Evolutionary conservation across 2,797 vertebrate species (phyloP).

Genomic region (Betta splendens): DNA sequence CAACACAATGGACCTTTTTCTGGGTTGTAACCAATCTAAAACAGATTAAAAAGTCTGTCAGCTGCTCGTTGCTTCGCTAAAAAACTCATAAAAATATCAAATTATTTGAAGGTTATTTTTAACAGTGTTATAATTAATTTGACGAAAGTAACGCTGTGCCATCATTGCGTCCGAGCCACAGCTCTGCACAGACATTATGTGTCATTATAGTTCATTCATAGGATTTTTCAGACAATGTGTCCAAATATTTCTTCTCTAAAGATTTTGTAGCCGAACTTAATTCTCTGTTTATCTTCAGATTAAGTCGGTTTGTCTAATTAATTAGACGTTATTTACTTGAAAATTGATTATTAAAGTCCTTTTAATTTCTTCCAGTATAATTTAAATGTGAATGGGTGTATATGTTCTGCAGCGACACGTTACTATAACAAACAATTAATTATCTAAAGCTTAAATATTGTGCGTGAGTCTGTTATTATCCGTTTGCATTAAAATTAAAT

Average conservation of each 20-base stretch:
- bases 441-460: constrained; percentile 46
- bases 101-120: constrained; percentile 7
- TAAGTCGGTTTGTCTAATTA: constrained; percentile 23
- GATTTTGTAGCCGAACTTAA: constrained; percentile 8
- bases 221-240: constrained; percentile 7
- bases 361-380: constrained; percentile 15
- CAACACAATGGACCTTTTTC: constrained; percentile 54
- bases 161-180: too few species aligned
- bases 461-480: constrained; percentile 20
- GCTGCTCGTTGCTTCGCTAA: constrained; percentile 3
- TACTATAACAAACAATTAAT: constrained; percentile 54
- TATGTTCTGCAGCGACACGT: constrained; percentile 26
- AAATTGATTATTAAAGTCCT: constrained; percentile 14
- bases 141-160: background rate
- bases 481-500: constrained; percentile 39
- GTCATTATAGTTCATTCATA: constrained; percentile 1
- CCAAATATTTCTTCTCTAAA: constrained; percentile 8
- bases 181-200: background rate
- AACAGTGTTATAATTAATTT: background rate
- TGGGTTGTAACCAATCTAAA: constrained; percentile 47
- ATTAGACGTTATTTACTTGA: constrained; percentile 31
- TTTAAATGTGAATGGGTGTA: constrained; percentile 23
- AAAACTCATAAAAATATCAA: background rate
- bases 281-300: constrained; percentile 9
- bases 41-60: constrained; percentile 34